These are phyloP conservation scores for Amblyopsis hoosieri DNA, from an alignment of 2,797 vertebrate genomes.

Conservation along the genomic window DNA sequence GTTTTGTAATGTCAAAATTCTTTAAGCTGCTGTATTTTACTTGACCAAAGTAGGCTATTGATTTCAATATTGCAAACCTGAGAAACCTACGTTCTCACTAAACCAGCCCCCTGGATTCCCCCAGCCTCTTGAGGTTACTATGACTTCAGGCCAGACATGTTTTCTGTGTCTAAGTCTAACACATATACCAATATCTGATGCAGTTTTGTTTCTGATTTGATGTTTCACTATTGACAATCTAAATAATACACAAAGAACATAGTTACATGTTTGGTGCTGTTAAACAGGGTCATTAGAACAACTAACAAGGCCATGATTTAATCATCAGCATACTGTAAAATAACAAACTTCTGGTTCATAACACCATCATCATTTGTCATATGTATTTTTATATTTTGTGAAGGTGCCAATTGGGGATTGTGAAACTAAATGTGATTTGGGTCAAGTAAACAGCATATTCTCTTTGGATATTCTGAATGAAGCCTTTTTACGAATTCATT, in stretches of 20 bases:
- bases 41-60: not conserved
- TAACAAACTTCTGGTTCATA: slow-evolving; percentile 8
- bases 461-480: too few species aligned
- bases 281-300: slow-evolving; percentile 16
- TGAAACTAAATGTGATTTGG: not conserved
- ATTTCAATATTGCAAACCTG: not conserved
- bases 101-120: slow-evolving; percentile 4
- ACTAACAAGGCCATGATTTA: slow-evolving; percentile 25
- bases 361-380: slow-evolving; percentile 23
- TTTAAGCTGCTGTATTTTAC: not conserved
- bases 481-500: too few species aligned
- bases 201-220: slow-evolving; percentile 24
- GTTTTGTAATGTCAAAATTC: not conserved
- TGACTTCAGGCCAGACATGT: not conserved
- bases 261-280: slow-evolving; percentile 39
- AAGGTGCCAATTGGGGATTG: slow-evolving; percentile 42
- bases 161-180: too few species aligned
- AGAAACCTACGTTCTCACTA: not conserved
- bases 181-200: slow-evolving; percentile 22
- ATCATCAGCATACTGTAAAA: slow-evolving; percentile 17
- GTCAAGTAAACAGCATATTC: too few species aligned
- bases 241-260: slow-evolving; percentile 31
- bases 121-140: not conserved
- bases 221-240: slow-evolving; percentile 40
- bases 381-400: slow-evolving; percentile 29